Base-by-base conservation (phyloP, 2,797 vertebrate genomes). In the Phataginus tricuspis region DNA sequence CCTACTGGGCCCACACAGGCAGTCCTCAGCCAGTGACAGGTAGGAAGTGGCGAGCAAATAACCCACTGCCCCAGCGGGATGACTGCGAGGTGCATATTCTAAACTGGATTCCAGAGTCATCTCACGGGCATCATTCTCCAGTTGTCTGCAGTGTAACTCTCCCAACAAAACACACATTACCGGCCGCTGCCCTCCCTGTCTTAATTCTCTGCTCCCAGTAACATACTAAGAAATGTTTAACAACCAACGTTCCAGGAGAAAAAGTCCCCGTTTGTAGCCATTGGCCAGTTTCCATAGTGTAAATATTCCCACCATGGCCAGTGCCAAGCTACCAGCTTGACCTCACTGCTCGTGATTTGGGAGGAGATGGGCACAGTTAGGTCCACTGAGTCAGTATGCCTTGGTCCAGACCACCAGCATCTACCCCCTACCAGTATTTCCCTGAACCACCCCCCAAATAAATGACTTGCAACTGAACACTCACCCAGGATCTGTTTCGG, bases 211-310 rank as follows among this genome's bases (percentile, higher is more conserved):
- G 18, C 18, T 68, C 16, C 59, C 59, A 75, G 53, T 31, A 31
- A 95, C 63, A 74, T 29, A 9, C 63, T 69, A 7, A 92, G 8
- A 95, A 77, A 86, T 59, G 29, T 75, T 95, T 94, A 93, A 69
- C 53, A 57, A 82, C 11, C 14, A 90, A 29, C 29, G 23, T 49
- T 63, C 13, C 0, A 0, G 15, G 31, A 0, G 18, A 49, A 49
- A 25, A 25, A 51, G 2, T 59, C 4, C 18, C 64, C 6, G 25
- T 75, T 71, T 74, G 15, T 39, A 92, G 29, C n/a, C 83, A 63
- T 2, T 71, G 69, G 55, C 31, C 61, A 63, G 31, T 80, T 95
- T 94, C 27, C 29, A 1, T 49, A 53, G 25, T 79, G 55, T 19
- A 57, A 86, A 72, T 25, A 93, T 16, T 80, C 7, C 68, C 84